Base-by-base conservation (phyloP, 2,888 invertebrate species). In the Apodemia hepburni region DNA sequence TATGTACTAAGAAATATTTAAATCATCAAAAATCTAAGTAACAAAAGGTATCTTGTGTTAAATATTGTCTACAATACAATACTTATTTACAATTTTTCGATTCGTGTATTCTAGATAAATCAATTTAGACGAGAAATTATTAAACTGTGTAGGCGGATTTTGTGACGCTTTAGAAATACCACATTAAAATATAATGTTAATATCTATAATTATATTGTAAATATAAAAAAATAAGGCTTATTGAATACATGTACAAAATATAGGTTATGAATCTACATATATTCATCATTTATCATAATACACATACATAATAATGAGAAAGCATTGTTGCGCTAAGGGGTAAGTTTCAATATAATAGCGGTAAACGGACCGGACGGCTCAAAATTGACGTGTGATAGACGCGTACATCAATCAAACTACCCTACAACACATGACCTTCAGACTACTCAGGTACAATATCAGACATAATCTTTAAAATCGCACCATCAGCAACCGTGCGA, bases 391-490 rank as follows among this genome's bases (percentile, higher is more conserved):
- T 77, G 79, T 79, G 82, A 84, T 82, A 81, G 79, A 77, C 80
- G 77, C 78, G 77, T 78, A 78, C 73, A 75, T 73, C 75, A 73
- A 75, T 70, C 74, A 73, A 73, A 70, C 72, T 70, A 71, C 69
- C 71, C 76, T 72, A 73, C 75, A 75, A 74, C 74, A 35, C 11
- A 73, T 76, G 87, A 86, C 87, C 87, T 86, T 84, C 78, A 87
- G 86, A 85, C 86, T 77, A 70, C 73, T 73, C 82, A 86, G 87
- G 85, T 86, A 81, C 18, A 79, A 77, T 78, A 77, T 67, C 74
- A 73, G 70, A 73, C 69, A 70, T 68, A 72, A 75, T 76, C 75
- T 77, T 33, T 75, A 75, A 35, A 15, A 38, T 29, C 54, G 42
- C 57, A 61, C 61, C 57, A 57, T 61, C 42, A 58, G 29, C 9